These are phyloP conservation scores for Atlantisia rogersi DNA, from an alignment of 2,113 vertebrate species.

Conservation along the genomic window DNA sequence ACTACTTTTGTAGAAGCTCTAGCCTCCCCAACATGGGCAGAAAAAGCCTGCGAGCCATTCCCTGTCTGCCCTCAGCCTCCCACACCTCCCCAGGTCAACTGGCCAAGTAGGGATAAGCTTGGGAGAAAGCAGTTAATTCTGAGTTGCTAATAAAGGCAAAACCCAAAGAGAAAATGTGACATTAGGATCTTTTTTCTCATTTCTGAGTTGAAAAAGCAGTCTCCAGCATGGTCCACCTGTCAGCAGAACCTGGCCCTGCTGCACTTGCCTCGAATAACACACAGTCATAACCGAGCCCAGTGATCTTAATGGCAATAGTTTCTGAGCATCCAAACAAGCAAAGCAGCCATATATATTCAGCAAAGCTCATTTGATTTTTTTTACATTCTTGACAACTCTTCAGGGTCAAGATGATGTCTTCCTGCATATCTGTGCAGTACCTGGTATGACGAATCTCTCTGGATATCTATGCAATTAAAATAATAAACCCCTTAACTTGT, in stretches of 20 bases:
- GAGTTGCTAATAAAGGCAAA: background rate
- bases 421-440: background rate
- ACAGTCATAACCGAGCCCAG: background rate
- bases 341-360: background rate
- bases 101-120: background rate
- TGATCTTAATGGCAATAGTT: background rate
- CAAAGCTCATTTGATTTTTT: background rate
- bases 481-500: background rate
- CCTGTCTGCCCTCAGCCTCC: background rate
- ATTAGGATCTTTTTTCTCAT: background rate
- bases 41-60: background rate
- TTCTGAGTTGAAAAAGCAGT: background rate
- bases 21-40: background rate
- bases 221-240: background rate
- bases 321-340: background rate
- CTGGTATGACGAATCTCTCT: background rate
- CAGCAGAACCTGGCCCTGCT: background rate
- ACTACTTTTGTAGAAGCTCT: background rate
- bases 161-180: background rate
- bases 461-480: background rate
- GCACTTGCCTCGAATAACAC: background rate
- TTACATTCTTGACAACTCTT: background rate
- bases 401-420: background rate
- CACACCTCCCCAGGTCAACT: rapidly evolving
- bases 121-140: background rate